Conservation (phyloP, 2,888 invertebrate genomes). For the Erebia aethiops region DNA sequence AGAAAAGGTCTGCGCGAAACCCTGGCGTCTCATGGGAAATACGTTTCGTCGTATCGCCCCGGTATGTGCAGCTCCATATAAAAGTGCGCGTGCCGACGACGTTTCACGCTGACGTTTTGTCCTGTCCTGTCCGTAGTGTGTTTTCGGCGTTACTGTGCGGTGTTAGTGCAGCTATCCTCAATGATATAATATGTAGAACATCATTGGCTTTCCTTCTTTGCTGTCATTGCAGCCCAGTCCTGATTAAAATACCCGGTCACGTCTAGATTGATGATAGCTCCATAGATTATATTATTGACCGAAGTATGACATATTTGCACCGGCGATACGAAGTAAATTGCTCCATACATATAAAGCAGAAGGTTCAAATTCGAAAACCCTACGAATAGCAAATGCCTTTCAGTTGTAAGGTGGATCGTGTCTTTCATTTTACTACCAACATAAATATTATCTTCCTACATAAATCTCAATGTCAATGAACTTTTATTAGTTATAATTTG, state of each 20-base stretch:
- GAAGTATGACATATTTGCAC: not conserved
- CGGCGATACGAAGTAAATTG: not conserved
- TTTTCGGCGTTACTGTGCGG: too few species aligned
- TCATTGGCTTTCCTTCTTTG: too few species aligned
- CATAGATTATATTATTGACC: not conserved
- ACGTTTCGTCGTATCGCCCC: too few species aligned
- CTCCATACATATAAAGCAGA: not conserved
- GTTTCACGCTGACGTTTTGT: too few species aligned
- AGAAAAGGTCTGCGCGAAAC: too few species aligned
- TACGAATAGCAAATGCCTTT: not conserved
- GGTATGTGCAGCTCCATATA: too few species aligned
- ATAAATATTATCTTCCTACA: not conserved
- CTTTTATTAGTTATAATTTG: not conserved
- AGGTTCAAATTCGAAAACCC: not conserved
- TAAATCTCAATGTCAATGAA: not conserved
- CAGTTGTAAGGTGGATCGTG: not conserved
- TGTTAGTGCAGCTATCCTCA: too few species aligned
- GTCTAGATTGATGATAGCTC: slow-evolving; percentile 25
- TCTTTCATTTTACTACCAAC: not conserved
- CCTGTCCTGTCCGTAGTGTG: too few species aligned
- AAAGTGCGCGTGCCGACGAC: too few species aligned
- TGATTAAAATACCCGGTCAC: slow-evolving; percentile 28
- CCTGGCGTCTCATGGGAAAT: too few species aligned
- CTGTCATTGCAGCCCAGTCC: not conserved
- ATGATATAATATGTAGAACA: too few species aligned